Evolutionary conservation across 2,113 vertebrate species (phyloP), one percentile per base, ranked within the genome.

Genomic region (Capra hircus): DNA sequence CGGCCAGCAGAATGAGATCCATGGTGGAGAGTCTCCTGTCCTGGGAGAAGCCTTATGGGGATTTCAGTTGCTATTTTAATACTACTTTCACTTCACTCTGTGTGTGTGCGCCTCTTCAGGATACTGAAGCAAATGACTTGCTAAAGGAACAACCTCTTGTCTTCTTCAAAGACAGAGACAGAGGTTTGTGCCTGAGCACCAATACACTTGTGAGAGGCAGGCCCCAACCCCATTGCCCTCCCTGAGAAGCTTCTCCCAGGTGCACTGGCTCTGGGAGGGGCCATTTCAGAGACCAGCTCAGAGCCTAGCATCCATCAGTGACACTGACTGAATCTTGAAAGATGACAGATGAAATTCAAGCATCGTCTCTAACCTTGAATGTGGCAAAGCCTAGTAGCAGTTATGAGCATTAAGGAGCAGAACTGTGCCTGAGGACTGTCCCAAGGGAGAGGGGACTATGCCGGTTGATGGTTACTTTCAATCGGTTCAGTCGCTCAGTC

Each of bases 41-140:
- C 17, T 7, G 7, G 77, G 45, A 95, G 57, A 64, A 90, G 71
- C 2, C 3, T 27, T 52, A 19, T 1, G 13, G 33, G 78, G 28
- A 40, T 74, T 91, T 52, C 45, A 15, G 45, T 40, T 85, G 86
- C 40, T 91, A 15, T 88, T 94, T 93, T 64, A 85, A 71, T 83
- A 78, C 27, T 57, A 14, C 36, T 90, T 85, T 91, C 28, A 25
- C 82, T 67, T 77, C 77, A 30, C 43, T 40, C 9, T 48, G 12
- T 60, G 62, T 50, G 15, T 50, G 25, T 71, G 13, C 7, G 43
- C 5, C 74, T 94, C 57, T 67, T 94, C 23, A 28, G 8, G 4
- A 53, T 48, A 82, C 33, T 40, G 7, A 84, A 94, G 81, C 59
- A 95, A 97, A 89, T 28, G 64, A 27, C 12, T 52, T 88, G 53